Conservation (phyloP, 2,113 vertebrate genomes). For the Leiothrix lutea region DNA sequence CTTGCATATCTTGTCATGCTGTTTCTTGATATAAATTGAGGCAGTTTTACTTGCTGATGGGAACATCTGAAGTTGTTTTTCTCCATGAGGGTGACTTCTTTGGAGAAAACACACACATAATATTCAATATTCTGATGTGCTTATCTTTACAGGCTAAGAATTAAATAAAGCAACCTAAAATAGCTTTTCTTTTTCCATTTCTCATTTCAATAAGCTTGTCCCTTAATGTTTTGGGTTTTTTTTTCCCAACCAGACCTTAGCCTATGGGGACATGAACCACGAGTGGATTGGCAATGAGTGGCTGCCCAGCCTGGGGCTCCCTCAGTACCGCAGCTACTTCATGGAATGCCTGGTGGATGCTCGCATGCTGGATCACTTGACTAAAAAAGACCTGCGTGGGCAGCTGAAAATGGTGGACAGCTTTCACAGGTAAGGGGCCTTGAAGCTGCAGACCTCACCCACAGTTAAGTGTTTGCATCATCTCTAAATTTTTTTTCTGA, state of each 20-base stretch:
- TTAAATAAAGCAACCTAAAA: not conserved
- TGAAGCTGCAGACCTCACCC: not conserved
- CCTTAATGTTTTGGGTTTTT: not conserved
- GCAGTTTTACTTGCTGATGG: not conserved
- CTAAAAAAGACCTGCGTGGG: constrained; percentile 95
- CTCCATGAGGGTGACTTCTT: not conserved
- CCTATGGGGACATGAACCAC: constrained; percentile 98
- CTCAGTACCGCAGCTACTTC: constrained; percentile 97
- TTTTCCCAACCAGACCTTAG: constrained; percentile 80
- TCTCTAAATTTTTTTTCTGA: not conserved
- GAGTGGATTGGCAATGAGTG: constrained; percentile 99
- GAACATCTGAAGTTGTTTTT: not conserved
- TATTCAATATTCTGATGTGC: not conserved
- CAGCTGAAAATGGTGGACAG: constrained; percentile 99
- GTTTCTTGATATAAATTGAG: not conserved
- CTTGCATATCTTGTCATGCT: not conserved
- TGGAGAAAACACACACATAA: not conserved
- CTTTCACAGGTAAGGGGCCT: constrained; percentile 86
- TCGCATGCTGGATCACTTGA: constrained; percentile 96
- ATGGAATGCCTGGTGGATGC: constrained; percentile 99
- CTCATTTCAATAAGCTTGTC: not conserved
- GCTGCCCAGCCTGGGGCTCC: constrained; percentile 92
- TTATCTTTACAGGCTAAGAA: not conserved
- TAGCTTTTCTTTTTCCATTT: not conserved
- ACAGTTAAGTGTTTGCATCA: not conserved